phyloP scores from a whole-genome alignment of 2,888 invertebrate genomes.

The Ochropleura leucogaster region DNA sequence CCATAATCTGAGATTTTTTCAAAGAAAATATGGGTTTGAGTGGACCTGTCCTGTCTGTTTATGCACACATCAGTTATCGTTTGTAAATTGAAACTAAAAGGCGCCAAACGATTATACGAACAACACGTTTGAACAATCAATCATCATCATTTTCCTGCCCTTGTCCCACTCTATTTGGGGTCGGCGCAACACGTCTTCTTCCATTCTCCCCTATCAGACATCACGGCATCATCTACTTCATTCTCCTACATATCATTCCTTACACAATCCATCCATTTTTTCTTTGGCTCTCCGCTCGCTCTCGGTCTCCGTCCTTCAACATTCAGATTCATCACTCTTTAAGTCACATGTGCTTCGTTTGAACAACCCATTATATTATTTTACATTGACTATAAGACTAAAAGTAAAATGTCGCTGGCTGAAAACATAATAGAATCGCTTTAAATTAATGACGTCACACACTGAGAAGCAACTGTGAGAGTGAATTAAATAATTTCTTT shows the following conservation, averaged over 20 bases:
- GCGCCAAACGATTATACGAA: not conserved
- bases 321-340: too few relatives aligned
- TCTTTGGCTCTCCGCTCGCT: too few relatives aligned
- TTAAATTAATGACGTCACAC: constrained; percentile 20
- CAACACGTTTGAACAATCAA: not conserved
- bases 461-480: constrained; percentile 12
- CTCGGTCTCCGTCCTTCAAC: too few relatives aligned
- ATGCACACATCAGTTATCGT: not conserved
- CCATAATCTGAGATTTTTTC: not conserved
- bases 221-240: too few relatives aligned
- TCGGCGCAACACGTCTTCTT: too few relatives aligned
- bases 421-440: constrained; percentile 2
- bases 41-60: not conserved
- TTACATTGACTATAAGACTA: too few relatives aligned
- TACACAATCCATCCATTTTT: too few relatives aligned
- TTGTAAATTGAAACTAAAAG: not conserved
- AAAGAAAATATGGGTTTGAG: not conserved
- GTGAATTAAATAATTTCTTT: not conserved
- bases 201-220: too few relatives aligned
- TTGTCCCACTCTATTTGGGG: too few relatives aligned
- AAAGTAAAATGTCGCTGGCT: not conserved
- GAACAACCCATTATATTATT: too few relatives aligned
- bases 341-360: too few relatives aligned
- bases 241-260: too few relatives aligned
- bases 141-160: not conserved